A percentile compares a stretch with the other conserved stretches of the same genome.
Conservation (phyloP, 2,797 vertebrate genomes). For the Babyrousa celebensis region DNA sequence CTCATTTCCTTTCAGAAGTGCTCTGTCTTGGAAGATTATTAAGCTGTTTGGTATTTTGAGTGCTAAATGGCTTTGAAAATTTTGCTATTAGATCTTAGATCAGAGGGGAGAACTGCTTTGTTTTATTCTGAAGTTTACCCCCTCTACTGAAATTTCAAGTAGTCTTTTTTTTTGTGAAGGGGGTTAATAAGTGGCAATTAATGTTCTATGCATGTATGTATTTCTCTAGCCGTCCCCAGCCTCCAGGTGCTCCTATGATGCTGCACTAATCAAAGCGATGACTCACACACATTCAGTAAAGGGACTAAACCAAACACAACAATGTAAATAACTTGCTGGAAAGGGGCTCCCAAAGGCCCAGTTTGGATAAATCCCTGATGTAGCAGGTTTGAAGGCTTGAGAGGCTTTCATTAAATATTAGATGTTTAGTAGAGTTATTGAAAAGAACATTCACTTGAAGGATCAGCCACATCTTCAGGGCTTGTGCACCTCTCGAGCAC, state of each 20-base stretch:
- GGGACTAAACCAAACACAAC: neutral
- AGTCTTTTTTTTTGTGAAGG: neutral
- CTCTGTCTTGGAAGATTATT: conserved; percentile 28
- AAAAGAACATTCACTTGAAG: neutral
- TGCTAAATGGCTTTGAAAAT: conserved; percentile 35
- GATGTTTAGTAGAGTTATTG: too few relatives aligned
- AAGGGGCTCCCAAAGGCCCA: neutral
- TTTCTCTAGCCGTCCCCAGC: neutral
- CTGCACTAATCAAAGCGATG: neutral
- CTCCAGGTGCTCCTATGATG: neutral
- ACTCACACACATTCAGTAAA: neutral
- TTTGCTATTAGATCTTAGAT: neutral
- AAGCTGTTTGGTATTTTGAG: conserved; percentile 5
- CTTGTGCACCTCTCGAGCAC: neutral
- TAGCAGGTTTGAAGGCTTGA: neutral
- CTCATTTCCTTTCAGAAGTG: conserved; percentile 69
- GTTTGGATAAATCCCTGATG: neutral
- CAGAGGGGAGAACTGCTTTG: neutral
- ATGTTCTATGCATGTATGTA: too few relatives aligned
- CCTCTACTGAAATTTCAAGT: neutral
- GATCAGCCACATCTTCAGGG: neutral
- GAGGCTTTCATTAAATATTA: neutral
- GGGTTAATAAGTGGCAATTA: neutral
- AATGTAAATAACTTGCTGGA: neutral
- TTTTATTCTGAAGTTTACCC: neutral